Evolutionary conservation across 2,113 vertebrate genomes (phyloP).

Genomic region (western clawed frog (Xenopus tropicalis)): UCB_Xtro_10.0 CM004445.2:113369501-113370000

Average conservation of each 20-base stretch:
- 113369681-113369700: conserved; percentile 59
- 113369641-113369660: conserved; percentile 86
- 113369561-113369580: conserved; percentile 94
- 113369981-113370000: too few species aligned
- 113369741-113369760: conserved; percentile 75
- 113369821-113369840: conserved; percentile 56
- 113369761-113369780: conserved; percentile 83
- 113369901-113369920: too few species aligned
- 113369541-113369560: conserved; percentile 84
- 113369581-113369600: conserved; percentile 90
- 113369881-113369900: too few species aligned
- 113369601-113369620: conserved; percentile 93
- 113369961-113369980: too few species aligned
- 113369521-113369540: conserved; percentile 85
- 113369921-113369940: too few species aligned
- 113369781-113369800: conserved; percentile 78
- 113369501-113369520: conserved; percentile 83
- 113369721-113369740: conserved; percentile 73
- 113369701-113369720: conserved; percentile 52
- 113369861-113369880: background rate
- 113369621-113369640: conserved; percentile 98
- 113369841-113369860: conserved; percentile 17
- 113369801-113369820: conserved; percentile 68
- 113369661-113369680: conserved; percentile 86
- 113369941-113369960: too few species aligned